These are phyloP conservation scores for Portunus trituberculatus DNA, from an alignment of 1,140 invertebrate genomes.

Conservation along the genomic window DNA sequence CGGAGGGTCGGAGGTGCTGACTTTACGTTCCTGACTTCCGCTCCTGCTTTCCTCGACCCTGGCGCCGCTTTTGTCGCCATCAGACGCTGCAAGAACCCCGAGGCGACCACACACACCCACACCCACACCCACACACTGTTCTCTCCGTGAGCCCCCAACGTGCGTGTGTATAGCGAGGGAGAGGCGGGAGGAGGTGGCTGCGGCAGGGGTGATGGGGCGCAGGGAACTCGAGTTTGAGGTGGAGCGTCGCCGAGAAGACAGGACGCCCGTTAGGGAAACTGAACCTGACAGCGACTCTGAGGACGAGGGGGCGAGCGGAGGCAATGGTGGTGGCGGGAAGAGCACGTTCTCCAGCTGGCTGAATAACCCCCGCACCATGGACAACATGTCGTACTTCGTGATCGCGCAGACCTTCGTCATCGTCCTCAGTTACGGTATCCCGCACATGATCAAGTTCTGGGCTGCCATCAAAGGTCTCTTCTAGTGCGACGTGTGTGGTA, in stretches of 20 bases:
- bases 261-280: conserved; percentile 27
- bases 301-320: neutral
- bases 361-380: conserved; percentile 43
- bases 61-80: too few species aligned
- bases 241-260: conserved; percentile 61
- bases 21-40: too few species aligned
- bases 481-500: neutral
- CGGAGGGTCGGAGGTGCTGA: too few species aligned
- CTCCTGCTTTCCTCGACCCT: too few species aligned
- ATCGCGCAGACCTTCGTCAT: conserved; percentile 65
- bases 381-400: conserved; percentile 64
- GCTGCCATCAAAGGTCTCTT: neutral
- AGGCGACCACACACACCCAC: neutral
- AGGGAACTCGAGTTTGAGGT: conserved; percentile 57
- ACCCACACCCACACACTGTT: neutral
- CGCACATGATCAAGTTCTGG: conserved; percentile 54
- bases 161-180: too few species aligned
- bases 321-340: neutral
- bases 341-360: conserved; percentile 45
- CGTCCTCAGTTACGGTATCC: conserved; percentile 67
- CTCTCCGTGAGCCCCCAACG: too few species aligned
- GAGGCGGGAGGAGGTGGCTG: neutral
- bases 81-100: too few species aligned
- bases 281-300: conserved; percentile 4
- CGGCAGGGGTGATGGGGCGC: conserved; percentile 65